Base-by-base conservation (phyloP, 2,113 vertebrate genomes). In the Otis tarda region DNA sequence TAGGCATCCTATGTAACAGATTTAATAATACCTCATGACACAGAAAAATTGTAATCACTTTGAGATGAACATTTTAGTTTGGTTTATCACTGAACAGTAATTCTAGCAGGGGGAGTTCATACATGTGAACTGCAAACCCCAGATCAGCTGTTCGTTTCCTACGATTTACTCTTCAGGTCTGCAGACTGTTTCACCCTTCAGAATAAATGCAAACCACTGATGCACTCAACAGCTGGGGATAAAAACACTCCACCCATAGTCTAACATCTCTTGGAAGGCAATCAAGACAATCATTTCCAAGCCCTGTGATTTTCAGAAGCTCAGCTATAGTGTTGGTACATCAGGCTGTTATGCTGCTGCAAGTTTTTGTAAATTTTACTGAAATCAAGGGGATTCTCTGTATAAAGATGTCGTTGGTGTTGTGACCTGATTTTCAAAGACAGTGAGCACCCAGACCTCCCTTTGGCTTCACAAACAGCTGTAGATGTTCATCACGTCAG, bases 391-490 rank as follows among this genome's bases (percentile, higher is more conserved):
- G 47, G 39, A 45, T 70, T 89, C 49, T 87, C 57, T 75, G 53
- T 31, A 50, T 41, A 53, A 81, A 90, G 77, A 45, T 0, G 0
- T 25, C 3, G 1, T 10, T 23, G 73, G 64, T 35, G 56, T 12
- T 45, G 49, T 83, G 85, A 88, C 76, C 90, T 60, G 76, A 64
- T 94, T 92, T 20, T 75, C 76, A 78, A 76, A 93, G 90, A 19
- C 47, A 65, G 31, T 1, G 2, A 96, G 35, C 56, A 90, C 68
- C 35, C 73, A 84, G 86, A 35, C 33, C 80, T 78, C 68, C 69
- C 80, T 90, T 75, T 84, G 76, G 69, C 83, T 94, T 60, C 92
- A 64, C 77, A 70, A 92, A 68, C 33, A 94, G 70, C 90, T 81
- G 73, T 39, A 78, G 53, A 68, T 94, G 86, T 78, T 93, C 86